Evolutionary conservation across 2,888 invertebrate genomes (phyloP).

Genomic region (Oligia latruncula): DNA sequence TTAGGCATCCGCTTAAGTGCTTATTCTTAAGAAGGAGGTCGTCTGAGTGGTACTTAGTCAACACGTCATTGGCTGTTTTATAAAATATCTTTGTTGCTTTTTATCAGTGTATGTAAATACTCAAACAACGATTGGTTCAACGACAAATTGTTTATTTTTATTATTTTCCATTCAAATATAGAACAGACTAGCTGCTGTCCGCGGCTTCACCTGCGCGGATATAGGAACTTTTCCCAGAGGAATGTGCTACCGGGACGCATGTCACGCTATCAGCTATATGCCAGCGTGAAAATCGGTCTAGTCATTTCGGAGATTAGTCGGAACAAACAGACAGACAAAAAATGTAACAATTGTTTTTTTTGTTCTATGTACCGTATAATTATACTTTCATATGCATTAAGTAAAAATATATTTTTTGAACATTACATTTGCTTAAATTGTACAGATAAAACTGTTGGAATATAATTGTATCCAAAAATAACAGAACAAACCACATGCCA

Average conservation of each 20-base stretch:
- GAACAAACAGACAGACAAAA: background rate
- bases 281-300: background rate
- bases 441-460: background rate
- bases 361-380: too few species aligned
- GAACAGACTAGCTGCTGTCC: background rate
- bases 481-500: conserved; percentile 14
- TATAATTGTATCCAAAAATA: conserved; percentile 17
- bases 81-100: conserved; percentile 21
- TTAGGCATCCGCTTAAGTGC: conserved; percentile 69
- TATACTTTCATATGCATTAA: background rate
- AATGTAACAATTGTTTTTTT: background rate
- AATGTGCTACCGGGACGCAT: background rate
- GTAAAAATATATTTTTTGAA: background rate
- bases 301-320: background rate
- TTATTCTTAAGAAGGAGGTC: conserved; percentile 68
- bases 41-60: conserved; percentile 63
- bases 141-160: background rate
- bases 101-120: background rate
- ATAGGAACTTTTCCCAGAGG: background rate
- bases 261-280: background rate
- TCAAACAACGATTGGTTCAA: background rate
- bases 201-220: background rate
- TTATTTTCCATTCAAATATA: background rate
- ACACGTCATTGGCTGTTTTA: conserved; percentile 41
- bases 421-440: background rate